Base-by-base conservation (phyloP, 2,797 vertebrate genomes). In the Pygocentrus nattereri region DNA sequence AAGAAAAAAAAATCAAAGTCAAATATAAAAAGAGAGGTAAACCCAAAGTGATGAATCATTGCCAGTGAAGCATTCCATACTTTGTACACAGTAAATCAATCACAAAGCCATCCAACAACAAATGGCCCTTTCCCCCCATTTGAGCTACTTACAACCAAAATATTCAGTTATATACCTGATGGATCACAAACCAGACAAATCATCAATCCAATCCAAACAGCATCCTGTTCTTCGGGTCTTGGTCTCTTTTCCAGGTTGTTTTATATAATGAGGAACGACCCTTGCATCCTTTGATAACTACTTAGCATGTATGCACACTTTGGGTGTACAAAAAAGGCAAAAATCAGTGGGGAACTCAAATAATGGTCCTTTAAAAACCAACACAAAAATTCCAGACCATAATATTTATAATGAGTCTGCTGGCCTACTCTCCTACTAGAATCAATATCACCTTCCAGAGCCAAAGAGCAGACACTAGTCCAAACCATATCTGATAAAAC, bases 1-100 rank as follows among this genome's bases (percentile, higher is more conserved):
- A n/a, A n/a, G n/a, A 87, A 90, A 86, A n/a, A n/a, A n/a, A 72
- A 84, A 61, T 61, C 58, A 77, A 91, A 87, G 3, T n/a, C 31
- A 79, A 76, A 88, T 16, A 68, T 58, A 65, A 85, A n/a, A 76
- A 78, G n/a, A 80, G 76, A 92, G 78, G 84, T 89, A 80, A 90
- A 85, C 82, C 72, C 41, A 80, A 80, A 88, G 41, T 61, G 44
- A 75, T 83, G 79, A 74, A 69, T 82, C 80, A 78, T 25, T 71
- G 68, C 79, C 54, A 74, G 78, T 82, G 62, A 81, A 84, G 27
- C 64, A 62, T 31, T 77, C 78, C 38, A 58, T 58, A 83, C 54
- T 83, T 69, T 27, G 52, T 31, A 44, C 65, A 74, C 30, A 70
- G 58, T 61, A 83, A 76, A 87, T 65, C 30, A 62, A 70, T 23